A percentile compares a stretch with the other conserved stretches of the same genome.
Conservation (phyloP, 1,140 invertebrate species). For the Pseudomyrmex sp. region DNA sequence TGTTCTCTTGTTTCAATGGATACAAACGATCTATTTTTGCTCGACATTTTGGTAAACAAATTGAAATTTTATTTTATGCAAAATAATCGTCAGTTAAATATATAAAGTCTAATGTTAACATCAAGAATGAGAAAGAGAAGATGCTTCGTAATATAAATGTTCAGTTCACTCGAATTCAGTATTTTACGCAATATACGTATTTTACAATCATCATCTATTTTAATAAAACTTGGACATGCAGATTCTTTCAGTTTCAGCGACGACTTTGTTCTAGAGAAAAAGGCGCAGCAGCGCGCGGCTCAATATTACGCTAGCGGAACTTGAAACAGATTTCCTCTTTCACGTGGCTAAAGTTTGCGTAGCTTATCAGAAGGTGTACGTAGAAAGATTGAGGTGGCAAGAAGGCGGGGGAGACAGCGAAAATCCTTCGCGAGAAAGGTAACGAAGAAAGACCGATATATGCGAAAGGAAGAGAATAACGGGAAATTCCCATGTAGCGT, state of each 20-base stretch:
- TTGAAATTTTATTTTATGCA: no score
- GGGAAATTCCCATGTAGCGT: conserved; percentile 19
- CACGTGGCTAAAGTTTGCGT: not conserved
- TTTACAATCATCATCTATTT: not conserved
- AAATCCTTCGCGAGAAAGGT: conserved; percentile 7
- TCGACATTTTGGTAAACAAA: no score
- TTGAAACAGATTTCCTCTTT: conserved; percentile 14
- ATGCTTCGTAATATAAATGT: no score
- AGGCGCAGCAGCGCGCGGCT: not conserved
- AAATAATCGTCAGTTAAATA: not conserved
- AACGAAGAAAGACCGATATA: not conserved
- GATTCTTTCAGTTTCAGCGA: not conserved
- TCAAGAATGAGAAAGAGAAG: no score
- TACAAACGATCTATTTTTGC: not conserved
- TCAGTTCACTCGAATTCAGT: not conserved
- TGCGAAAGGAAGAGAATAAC: not conserved
- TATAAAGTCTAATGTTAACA: not conserved
- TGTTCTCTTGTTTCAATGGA: not conserved
- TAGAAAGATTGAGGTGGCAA: conserved; percentile 6
- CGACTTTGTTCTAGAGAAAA: conserved; percentile 5
- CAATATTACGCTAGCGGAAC: conserved; percentile 9
- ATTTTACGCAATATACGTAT: no score
- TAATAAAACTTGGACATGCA: not conserved
- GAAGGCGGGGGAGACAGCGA: not conserved
- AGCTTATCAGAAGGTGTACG: conserved; percentile 29